Base-by-base conservation (phyloP, 2,888 invertebrate genomes). In the Amblyjoppa proteus region DNA sequence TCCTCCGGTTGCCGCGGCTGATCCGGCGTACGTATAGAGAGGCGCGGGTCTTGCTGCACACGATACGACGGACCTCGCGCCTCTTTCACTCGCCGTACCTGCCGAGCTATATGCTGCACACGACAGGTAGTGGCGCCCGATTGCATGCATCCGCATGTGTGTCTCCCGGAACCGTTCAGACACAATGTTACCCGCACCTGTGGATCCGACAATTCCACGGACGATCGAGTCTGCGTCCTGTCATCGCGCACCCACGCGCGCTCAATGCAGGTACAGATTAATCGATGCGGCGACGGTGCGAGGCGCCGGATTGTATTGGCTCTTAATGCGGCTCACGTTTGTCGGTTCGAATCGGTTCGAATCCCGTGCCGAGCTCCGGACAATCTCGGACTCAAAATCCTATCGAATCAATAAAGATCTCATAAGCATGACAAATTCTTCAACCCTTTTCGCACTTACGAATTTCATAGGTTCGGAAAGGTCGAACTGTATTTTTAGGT, bases 51-150 rank as follows among this genome's bases (percentile, higher is more conserved):
- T 64, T 34, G 31, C 64, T 9, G 34, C 34, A 31, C 64, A 64
- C 64, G 34, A 34, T 34, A 64, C 16, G 64, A 34, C 31, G 64
- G 64, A 64, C 64, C 56, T 31, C 83, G 85, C 83, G 85, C 89
- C 69, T 88, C 85, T 83, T 87, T 77, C 83, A 66, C 83, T n/a
- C 64, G 31, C 16, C 31, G 34, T 64, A 64, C 64, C 64, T 64
- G 64, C 45, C 64, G 34, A 64, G 64, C 64, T 89, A 53, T 80
- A 41, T 45, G 41, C 45, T 53, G 71, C 71, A 64, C 64, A 53
- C 51, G 64, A 80, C 73, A 73, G 79, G 79, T 73, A 80, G 58
- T 51, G 49, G 51, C 70, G 45, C 28, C 61, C 51, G 78, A 71
- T 70, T 51, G 61, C 49, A 61, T 51, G 34, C 61, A 70, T 13